Percentiles rank a stretch among this genome's conserved stretches.
These are phyloP conservation scores for Romanogobio albipinnatus DNA, from an alignment of 2,113 vertebrate species.

Conservation along the genomic window DNA sequence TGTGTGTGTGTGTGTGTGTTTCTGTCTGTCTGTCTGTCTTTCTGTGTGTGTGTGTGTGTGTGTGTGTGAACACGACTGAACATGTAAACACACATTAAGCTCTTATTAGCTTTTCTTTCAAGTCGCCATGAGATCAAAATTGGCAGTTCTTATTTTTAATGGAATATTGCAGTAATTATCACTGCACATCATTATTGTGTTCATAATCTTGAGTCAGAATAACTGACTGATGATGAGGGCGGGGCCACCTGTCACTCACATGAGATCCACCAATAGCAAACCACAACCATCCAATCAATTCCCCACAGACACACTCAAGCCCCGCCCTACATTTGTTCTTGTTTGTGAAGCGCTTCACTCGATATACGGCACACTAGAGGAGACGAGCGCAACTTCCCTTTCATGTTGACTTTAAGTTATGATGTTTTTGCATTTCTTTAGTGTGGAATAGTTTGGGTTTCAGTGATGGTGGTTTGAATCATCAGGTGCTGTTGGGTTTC, in stretches of 20 bases:
- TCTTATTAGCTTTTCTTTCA: neutral
- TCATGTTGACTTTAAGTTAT: neutral
- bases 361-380: neutral
- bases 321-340: neutral
- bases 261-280: slow-evolving; percentile 3
- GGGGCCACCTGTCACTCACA: neutral
- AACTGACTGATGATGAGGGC: neutral
- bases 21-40: too few relatives aligned
- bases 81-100: neutral
- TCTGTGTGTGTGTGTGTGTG: neutral
- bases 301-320: neutral
- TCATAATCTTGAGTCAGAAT: too few relatives aligned
- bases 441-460: neutral
- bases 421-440: neutral
- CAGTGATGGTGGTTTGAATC: neutral
- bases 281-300: neutral
- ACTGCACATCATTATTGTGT: too few relatives aligned
- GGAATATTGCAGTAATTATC: too few relatives aligned
- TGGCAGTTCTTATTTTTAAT: too few relatives aligned
- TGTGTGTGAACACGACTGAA: neutral
- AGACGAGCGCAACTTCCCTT: neutral
- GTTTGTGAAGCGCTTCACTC: neutral
- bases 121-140: too few relatives aligned
- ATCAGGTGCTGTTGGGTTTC: neutral
- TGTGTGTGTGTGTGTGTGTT: too few relatives aligned